Conservation (phyloP, 2,888 invertebrate genomes). For the Nephrotoma flavescens region DNA sequence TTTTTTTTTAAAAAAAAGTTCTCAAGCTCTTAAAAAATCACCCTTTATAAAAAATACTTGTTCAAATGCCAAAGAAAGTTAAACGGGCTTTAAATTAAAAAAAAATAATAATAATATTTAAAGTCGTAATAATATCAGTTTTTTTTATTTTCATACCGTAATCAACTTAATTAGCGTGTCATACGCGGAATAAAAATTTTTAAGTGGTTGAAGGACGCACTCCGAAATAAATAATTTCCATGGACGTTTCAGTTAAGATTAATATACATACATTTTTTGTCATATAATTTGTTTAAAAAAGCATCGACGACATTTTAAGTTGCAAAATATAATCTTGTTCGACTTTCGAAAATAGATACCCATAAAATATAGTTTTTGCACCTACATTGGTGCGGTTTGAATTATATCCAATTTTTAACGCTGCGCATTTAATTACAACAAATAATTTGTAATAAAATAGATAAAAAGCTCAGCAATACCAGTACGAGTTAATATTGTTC, state of each 20-base stretch:
- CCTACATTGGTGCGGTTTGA: too few species aligned
- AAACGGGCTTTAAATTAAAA: background rate
- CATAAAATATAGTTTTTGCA: too few species aligned
- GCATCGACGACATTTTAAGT: too few species aligned
- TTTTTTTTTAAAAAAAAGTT: too few species aligned
- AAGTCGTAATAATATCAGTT: background rate
- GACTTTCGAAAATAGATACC: too few species aligned
- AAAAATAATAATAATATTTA: background rate
- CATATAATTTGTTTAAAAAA: background rate
- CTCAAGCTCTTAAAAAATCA: too few species aligned
- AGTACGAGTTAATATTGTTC: too few species aligned
- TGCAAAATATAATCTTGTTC: too few species aligned
- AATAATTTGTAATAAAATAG: too few species aligned
- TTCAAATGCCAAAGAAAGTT: background rate
- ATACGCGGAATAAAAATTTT: background rate
- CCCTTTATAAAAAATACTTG: background rate
- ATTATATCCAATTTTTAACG: too few species aligned
- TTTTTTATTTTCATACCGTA: background rate
- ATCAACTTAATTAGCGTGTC: background rate
- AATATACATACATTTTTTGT: background rate
- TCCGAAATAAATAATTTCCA: background rate
- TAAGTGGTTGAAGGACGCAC: background rate
- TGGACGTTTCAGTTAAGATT: background rate
- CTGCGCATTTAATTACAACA: too few species aligned
- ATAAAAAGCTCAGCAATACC: too few species aligned